Conservation (phyloP, 2,888 invertebrate genomes). For the Orthosia cruda region DNA sequence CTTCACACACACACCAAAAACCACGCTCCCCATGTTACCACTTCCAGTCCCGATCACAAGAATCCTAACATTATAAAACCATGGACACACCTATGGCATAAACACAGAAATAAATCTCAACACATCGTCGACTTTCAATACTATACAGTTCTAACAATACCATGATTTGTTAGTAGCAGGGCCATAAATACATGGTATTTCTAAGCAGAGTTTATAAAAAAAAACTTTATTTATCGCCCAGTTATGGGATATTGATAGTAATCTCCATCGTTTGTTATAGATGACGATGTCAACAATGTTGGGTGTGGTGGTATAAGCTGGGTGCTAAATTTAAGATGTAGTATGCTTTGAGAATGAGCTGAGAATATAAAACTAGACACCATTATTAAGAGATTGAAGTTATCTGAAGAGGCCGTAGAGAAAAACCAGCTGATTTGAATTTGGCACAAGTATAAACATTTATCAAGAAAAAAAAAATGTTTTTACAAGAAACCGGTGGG, state of each 20-base stretch:
- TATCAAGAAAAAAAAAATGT: neutral
- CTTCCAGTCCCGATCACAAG: slow-evolving; percentile 60
- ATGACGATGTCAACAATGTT: slow-evolving; percentile 70
- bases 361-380: slow-evolving; percentile 14
- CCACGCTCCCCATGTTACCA: slow-evolving; percentile 28
- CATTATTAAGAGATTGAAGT: neutral
- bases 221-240: slow-evolving; percentile 84
- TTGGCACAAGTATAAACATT: neutral
- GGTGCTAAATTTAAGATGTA: slow-evolving; percentile 17
- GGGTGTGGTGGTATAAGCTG: slow-evolving; percentile 24
- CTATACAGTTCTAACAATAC: slow-evolving; percentile 78
- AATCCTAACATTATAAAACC: slow-evolving; percentile 44
- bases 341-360: neutral
- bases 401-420: neutral
- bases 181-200: slow-evolving; percentile 83
- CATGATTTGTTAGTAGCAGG: slow-evolving; percentile 86
- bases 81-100: slow-evolving; percentile 37
- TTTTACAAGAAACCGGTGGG: no score
- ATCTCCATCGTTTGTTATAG: slow-evolving; percentile 71
- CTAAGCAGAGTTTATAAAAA: slow-evolving; percentile 73
- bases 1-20: neutral
- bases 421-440: neutral
- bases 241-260: slow-evolving; percentile 78
- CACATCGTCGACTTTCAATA: slow-evolving; percentile 84
- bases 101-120: slow-evolving; percentile 82